These are phyloP conservation scores for Tipula vernalis DNA, from an alignment of 2,888 invertebrate genomes.

Conservation along the genomic window DNA sequence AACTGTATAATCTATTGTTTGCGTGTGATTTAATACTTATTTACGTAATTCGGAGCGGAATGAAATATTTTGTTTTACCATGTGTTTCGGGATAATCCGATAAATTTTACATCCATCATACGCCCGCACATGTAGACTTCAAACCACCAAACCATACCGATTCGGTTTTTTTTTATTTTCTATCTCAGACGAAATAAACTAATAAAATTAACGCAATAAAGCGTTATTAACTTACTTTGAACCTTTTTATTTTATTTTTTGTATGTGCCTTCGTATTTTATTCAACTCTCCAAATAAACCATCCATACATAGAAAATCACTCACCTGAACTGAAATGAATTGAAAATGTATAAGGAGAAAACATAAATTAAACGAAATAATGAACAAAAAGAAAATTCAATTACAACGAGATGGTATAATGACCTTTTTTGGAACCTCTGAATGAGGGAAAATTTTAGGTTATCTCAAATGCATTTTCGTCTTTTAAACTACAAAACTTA, in stretches of 20 bases:
- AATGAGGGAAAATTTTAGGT: background rate
- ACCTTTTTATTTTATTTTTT: background rate
- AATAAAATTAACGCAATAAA: conserved; percentile 1
- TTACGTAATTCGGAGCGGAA: background rate
- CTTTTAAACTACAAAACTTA: background rate
- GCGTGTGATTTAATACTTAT: background rate
- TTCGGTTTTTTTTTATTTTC: background rate
- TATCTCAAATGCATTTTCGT: background rate
- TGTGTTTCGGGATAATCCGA: background rate
- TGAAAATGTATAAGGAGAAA: background rate
- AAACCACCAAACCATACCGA: background rate
- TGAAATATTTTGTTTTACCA: background rate
- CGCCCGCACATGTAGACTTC: background rate
- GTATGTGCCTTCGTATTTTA: background rate
- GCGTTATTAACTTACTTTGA: background rate
- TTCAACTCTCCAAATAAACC: background rate
- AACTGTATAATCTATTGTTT: background rate
- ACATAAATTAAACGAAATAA: background rate
- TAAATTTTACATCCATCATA: background rate
- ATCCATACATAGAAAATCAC: background rate
- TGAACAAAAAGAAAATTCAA: background rate
- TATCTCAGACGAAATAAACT: background rate
- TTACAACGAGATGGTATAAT: background rate
- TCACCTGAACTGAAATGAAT: background rate
- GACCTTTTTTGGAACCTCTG: background rate